Evolutionary conservation across 2,113 vertebrate genomes (phyloP), one percentile per base, ranked within the genome.

Genomic region (Scortum barcoo): DNA sequence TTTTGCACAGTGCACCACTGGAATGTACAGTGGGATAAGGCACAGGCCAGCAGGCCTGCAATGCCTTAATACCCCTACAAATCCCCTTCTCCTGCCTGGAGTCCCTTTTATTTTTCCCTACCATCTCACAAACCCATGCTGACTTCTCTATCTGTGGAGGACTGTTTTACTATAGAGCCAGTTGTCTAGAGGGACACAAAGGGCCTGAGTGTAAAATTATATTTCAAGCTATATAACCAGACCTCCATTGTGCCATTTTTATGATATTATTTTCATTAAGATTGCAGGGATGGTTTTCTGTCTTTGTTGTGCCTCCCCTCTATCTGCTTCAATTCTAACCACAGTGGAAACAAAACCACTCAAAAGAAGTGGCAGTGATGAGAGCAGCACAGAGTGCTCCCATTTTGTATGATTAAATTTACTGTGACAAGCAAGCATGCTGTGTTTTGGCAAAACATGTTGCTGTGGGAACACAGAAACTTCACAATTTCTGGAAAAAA

Each of bases 371-470:
- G 74, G 60, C 69, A 76, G 54, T 60, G 75, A 89, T 81, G 72
- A 79, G 77, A 76, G 83, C 53, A 72, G 72, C 53, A 33, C 69
- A 69, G 69, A 89, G 74, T 57, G 46, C 69, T 85, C 71, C 80
- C 71, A 72, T 90, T 87, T 89, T 65, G 30, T 76, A n/a, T 80
- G 81, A 86, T 90, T 91, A 81, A 73, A 90, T 86, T 88, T 53
- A 85, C 78, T 75, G 61, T 85, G 88, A 83, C 81, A 78, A 72
- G 82, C 42, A 56, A 85, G 50, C 81, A 48, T 73, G 74, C 75
- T 89, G 85, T 85, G 62, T 82, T 86, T 85, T 86, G 88, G 74
- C 74, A 66, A 80, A 85, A 91, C 85, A 84, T 65, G 87, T 84
- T 84, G 80, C 84, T 86, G 63, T 76, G 70, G 76, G 66, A 83